A percentile compares a stretch with the other conserved stretches of the same genome.
Conservation (phyloP, 2,888 invertebrate genomes). For the Cerceris rybyensis region DNA sequence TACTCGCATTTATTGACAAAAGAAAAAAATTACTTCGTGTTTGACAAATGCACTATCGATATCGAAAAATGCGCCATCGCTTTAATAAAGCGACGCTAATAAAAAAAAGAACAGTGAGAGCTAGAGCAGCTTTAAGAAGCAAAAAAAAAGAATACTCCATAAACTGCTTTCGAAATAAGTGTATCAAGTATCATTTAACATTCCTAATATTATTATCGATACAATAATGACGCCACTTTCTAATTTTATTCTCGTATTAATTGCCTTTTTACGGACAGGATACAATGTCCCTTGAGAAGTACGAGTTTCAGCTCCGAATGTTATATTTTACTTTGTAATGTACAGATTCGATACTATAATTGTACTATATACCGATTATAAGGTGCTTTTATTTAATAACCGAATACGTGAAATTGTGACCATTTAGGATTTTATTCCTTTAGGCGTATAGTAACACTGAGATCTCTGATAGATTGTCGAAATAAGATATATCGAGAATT, state of each 20-base stretch:
- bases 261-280: constrained; percentile 24
- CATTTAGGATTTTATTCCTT: constrained; percentile 12
- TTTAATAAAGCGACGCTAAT: constrained; percentile 38
- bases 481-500: constrained; percentile 12
- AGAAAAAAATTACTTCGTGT: constrained; percentile 17
- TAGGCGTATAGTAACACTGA: background rate
- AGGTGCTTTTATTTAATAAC: constrained; percentile 47
- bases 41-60: constrained; percentile 31
- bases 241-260: constrained; percentile 44
- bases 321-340: constrained; percentile 30
- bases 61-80: constrained; percentile 38
- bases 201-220: constrained; percentile 49
- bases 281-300: constrained; percentile 21
- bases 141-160: constrained; percentile 39
- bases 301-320: constrained; percentile 26
- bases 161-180: constrained; percentile 47
- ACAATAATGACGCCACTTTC: constrained; percentile 18
- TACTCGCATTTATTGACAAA: constrained; percentile 58
- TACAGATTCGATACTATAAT: constrained; percentile 25
- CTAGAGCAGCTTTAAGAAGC: constrained; percentile 45
- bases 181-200: constrained; percentile 52
- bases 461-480: background rate
- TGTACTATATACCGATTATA: constrained; percentile 19
- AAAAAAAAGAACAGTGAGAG: constrained; percentile 16
- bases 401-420: constrained; percentile 11